phyloP scores from a whole-genome alignment of 2,888 invertebrate species.

The Drosophila parthenogenetica region DNA sequence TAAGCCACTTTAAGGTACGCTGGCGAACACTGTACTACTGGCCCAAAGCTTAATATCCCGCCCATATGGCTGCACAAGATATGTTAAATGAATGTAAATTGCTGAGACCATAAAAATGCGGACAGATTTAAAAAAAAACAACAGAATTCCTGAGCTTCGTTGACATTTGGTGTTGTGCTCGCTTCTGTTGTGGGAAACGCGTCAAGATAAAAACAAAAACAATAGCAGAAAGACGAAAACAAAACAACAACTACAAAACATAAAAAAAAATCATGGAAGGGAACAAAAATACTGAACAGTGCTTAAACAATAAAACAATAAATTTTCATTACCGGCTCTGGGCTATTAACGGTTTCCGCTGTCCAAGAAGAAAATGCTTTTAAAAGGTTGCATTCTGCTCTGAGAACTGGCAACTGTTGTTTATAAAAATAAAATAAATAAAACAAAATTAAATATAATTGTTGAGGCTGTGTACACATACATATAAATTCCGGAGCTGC shows the following conservation, averaged over 20 bases:
- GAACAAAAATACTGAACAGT: constrained; percentile 26
- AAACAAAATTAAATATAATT: constrained; percentile 55
- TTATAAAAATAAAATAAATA: constrained; percentile 45
- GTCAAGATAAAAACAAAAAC: constrained; percentile 52
- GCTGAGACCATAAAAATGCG: constrained; percentile 68
- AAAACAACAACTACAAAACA: not conserved
- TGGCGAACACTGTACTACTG: constrained; percentile 33
- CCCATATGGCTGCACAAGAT: constrained; percentile 35
- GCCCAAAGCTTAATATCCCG: constrained; percentile 34
- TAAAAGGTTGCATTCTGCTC: constrained; percentile 32
- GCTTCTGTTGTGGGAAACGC: constrained; percentile 33
- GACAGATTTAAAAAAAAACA: constrained; percentile 49
- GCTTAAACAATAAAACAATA: constrained; percentile 80
- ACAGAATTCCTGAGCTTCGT: constrained; percentile 27
- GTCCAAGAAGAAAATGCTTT: constrained; percentile 61
- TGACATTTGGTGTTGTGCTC: constrained; percentile 59
- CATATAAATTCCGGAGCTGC: constrained; percentile 24
- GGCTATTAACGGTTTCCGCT: constrained; percentile 75
- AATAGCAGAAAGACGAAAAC: constrained; percentile 1
- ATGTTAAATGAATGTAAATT: constrained; percentile 69
- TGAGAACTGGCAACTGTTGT: constrained; percentile 33
- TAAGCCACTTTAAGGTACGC: constrained; percentile 23
- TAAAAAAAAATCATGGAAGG: not conserved
- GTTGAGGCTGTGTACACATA: constrained; percentile 26
- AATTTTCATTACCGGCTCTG: constrained; percentile 79